phyloP scores from a whole-genome alignment of 2,797 vertebrate species.

The Mus spretus region DNA sequence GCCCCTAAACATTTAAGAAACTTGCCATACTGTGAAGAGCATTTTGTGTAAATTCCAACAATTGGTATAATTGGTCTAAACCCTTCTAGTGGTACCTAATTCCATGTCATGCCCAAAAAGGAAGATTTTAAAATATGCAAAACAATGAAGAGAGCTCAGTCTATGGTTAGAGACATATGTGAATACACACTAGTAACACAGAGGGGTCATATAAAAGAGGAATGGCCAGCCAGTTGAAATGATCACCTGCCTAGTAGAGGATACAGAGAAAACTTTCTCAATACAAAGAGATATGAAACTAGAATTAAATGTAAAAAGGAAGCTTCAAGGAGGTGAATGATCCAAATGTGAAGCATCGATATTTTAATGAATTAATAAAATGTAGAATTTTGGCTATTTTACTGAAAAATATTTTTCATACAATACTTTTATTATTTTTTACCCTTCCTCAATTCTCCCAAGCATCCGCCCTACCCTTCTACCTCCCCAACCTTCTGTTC shows the following conservation, averaged over 20 bases:
- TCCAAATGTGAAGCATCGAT: neutral
- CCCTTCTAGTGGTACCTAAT: neutral
- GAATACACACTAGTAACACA: too few species aligned
- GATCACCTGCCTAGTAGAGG: too few species aligned
- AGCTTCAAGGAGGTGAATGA: neutral
- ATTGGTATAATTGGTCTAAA: neutral
- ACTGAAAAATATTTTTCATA: neutral
- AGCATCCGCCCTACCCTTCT: too few species aligned
- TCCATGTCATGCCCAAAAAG: neutral
- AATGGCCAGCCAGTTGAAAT: neutral
- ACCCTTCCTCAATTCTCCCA: too few species aligned
- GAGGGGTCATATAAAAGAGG: neutral
- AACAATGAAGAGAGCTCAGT: neutral
- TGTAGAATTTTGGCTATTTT: neutral
- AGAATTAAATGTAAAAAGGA: neutral
- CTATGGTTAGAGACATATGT: neutral
- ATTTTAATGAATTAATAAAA: neutral
- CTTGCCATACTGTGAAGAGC: fast-evolving
- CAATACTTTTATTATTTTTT: neutral
- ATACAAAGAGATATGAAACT: neutral
- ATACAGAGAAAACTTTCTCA: neutral
- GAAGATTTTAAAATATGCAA: neutral
- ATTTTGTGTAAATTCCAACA: neutral
- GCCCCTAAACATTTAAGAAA: neutral
- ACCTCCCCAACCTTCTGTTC: neutral